A percentile compares a stretch with the other conserved stretches of the same genome.
phyloP scores from a whole-genome alignment of 2,888 invertebrate species.

The Epirrita christyi region DNA sequence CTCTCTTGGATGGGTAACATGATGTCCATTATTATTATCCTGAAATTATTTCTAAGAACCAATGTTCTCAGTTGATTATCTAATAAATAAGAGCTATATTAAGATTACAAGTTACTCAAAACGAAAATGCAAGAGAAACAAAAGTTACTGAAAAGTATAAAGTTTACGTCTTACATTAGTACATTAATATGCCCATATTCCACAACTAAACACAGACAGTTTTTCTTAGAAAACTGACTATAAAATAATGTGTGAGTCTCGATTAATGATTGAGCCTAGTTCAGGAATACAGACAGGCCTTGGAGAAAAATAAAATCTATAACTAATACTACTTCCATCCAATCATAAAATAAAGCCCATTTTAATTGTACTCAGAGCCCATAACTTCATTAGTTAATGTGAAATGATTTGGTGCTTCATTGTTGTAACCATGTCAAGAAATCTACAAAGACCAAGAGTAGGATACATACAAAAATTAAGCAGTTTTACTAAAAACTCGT shows the following conservation, averaged over 20 bases:
- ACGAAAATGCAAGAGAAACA: constrained; percentile 24
- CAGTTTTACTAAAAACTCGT: constrained; percentile 50
- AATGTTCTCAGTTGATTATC: constrained; percentile 30
- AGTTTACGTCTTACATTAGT: constrained; percentile 26
- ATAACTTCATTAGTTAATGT: constrained; percentile 41
- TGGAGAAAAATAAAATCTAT: constrained; percentile 35
- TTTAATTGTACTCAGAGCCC: constrained; percentile 42
- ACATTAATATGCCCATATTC: background rate
- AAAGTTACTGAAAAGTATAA: constrained; percentile 33
- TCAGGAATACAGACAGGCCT: constrained; percentile 22
- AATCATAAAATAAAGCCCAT: constrained; percentile 45
- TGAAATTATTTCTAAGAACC: constrained; percentile 72
- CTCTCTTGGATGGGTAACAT: constrained; percentile 61
- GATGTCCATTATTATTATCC: constrained; percentile 65
- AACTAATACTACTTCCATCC: constrained; percentile 41
- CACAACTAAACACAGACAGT: no score
- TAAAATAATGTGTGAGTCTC: no score
- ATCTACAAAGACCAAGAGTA: no score
- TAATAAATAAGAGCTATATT: constrained; percentile 39
- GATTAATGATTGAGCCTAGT: no score
- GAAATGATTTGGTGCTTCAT: background rate
- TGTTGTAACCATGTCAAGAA: constrained; percentile 1
- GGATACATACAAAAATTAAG: constrained; percentile 37
- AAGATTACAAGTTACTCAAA: constrained; percentile 25
- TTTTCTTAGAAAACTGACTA: no score